Base-by-base conservation (phyloP, 2,888 invertebrate genomes). In the Dexiosoma caninum region DNA sequence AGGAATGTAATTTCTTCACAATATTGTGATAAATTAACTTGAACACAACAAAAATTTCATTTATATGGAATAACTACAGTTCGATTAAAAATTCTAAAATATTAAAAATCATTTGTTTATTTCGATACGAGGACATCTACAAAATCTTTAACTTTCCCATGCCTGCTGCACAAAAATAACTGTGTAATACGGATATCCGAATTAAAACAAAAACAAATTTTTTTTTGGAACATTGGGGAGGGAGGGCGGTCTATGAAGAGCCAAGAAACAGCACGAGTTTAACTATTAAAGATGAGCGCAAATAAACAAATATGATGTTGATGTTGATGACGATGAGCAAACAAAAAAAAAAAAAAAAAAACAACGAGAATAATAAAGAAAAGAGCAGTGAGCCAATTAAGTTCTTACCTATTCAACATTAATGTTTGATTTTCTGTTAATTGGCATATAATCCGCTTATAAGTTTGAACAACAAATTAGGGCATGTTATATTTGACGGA, bases 371-470 rank as follows among this genome's bases (percentile, higher is more conserved):
- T 6, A 55, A 19, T 9, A 32, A 32, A 5, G n/a, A 23, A 21
- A 49, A 30, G 57, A 51, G 51, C 59, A 49, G 12, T 3, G 23
- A 53, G 19, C 35, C 16, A 32, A 55, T 49, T 37, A 66, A 66
- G 37, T 57, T 74, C 59, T 51, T 75, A 75, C 40, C 57, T 59
- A 75, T 75, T 76, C 55, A 62, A 62, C 62, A 70, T 64, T 69
- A 60, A 51, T 55, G 46, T 72, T 81, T 77, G 81, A 81, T 77
- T 57, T 72, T 72, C 76, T 81, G 81, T 69, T 81, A 76, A 81
- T 77, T 81, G 81, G 57, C 81, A 69, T 77, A 64, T 77, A 81
- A 81, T 81, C 81, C 72, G 81, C 81, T 81, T 77, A 81, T 44
- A 59, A 72, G 67, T 77, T 76, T 81, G 57, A 72, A 72, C 66